Evolutionary conservation across 2,888 invertebrate species (phyloP).

Genomic region (Augiades crinisus): DNA sequence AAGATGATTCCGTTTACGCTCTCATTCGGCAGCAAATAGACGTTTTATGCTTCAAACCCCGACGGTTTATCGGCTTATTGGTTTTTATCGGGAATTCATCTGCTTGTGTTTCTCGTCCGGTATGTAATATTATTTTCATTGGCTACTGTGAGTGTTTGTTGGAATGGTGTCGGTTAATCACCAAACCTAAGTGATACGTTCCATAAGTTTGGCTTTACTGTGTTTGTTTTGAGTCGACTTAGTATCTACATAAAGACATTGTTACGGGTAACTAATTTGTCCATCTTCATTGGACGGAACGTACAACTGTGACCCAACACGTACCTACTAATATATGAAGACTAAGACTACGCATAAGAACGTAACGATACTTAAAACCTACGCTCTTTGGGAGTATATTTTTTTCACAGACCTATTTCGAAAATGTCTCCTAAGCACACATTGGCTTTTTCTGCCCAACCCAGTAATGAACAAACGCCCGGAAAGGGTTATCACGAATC

Average conservation of each 20-base stretch:
- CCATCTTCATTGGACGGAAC: no score
- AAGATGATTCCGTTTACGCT: conserved; percentile 53
- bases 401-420: neutral
- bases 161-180: neutral
- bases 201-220: no score
- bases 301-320: no score
- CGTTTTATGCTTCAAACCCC: conserved; percentile 48
- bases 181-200: no score
- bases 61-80: conserved; percentile 57
- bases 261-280: no score
- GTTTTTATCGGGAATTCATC: conserved; percentile 61
- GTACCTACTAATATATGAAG: no score
- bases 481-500: conserved; percentile 47
- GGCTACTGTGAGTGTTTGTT: conserved; percentile 6
- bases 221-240: no score
- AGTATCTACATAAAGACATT: no score
- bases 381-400: no score
- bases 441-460: conserved; percentile 5
- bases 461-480: conserved; percentile 30
- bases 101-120: conserved; percentile 57
- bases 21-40: conserved; percentile 50
- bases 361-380: no score
- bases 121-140: conserved; percentile 48
- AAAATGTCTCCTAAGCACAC: neutral
- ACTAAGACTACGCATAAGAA: no score